Percentiles rank a stretch among this genome's conserved stretches.
Evolutionary conservation across 2,888 invertebrate genomes (phyloP).

Genomic region (Lithodes maja): DNA sequence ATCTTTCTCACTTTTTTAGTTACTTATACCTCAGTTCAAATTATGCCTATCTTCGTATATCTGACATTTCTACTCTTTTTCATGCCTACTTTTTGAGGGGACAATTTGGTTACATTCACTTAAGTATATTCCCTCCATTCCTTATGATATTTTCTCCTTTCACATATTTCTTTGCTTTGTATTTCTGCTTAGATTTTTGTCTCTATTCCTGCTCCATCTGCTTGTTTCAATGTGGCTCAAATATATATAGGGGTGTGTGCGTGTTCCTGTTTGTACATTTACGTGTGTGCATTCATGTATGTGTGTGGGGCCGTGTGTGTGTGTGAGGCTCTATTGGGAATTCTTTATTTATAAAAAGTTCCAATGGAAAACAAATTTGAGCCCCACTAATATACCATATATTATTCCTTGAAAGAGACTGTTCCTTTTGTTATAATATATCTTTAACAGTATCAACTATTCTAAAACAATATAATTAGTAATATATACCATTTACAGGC

Average conservation of each 20-base stretch:
- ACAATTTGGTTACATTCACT: no score
- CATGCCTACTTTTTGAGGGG: background rate
- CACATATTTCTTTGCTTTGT: no score
- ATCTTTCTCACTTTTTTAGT: background rate
- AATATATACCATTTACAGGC: constrained; percentile 48
- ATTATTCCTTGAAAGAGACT: constrained; percentile 12
- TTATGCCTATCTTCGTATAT: background rate
- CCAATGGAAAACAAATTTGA: constrained; percentile 35
- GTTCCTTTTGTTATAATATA: background rate
- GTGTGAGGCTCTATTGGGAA: constrained; percentile 24
- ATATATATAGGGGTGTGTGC: background rate
- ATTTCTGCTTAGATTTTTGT: background rate
- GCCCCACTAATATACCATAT: background rate
- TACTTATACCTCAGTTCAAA: background rate
- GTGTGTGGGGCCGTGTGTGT: constrained; percentile 7
- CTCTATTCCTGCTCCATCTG: background rate
- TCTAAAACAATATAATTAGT: constrained; percentile 50
- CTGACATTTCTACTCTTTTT: background rate
- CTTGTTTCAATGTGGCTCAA: background rate
- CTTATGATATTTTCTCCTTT: background rate
- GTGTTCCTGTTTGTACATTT: background rate
- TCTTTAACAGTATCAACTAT: constrained; percentile 40
- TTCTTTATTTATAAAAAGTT: constrained; percentile 36
- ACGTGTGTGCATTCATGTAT: background rate
- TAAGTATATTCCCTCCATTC: background rate